These are phyloP conservation scores for Melanostigma gelatinosum DNA, from an alignment of 2,113 vertebrate species.

Conservation along the genomic window DNA sequence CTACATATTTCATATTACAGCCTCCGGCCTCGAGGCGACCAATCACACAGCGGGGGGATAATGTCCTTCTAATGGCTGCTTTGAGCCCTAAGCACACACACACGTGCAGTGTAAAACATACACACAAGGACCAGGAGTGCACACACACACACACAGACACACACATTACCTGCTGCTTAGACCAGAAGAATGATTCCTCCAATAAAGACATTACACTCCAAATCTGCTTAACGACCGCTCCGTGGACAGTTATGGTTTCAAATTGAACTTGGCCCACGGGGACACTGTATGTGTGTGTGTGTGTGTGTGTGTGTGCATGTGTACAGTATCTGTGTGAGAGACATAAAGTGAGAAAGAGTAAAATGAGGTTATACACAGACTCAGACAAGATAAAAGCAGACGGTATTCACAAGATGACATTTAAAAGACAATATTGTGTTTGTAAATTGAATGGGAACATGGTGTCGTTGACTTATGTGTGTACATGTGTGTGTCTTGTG, in stretches of 20 bases:
- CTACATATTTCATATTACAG: conserved; percentile 80
- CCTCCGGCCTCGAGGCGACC: conserved; percentile 65
- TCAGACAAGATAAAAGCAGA: conserved; percentile 45
- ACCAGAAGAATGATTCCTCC: conserved; percentile 80
- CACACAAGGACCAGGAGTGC: conserved; percentile 19
- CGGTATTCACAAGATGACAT: conserved; percentile 36
- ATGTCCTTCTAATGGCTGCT: conserved; percentile 77
- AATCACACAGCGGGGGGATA: conserved; percentile 69
- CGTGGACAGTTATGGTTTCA: conserved; percentile 82
- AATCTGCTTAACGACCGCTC: conserved; percentile 81
- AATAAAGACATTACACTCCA: conserved; percentile 84
- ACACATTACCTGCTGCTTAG: conserved; percentile 76
- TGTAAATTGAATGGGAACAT: conserved; percentile 8
- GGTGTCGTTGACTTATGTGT: conserved; percentile 5
- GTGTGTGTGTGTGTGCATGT: conserved; percentile 26
- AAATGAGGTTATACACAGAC: conserved; percentile 54
- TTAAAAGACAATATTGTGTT: conserved; percentile 41
- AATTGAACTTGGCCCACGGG: conserved; percentile 80
- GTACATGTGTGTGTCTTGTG: not conserved
- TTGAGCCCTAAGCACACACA: conserved; percentile 49
- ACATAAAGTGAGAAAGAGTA: conserved; percentile 35
- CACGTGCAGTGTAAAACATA: conserved; percentile 27
- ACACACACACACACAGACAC: conserved; percentile 45
- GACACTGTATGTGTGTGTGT: conserved; percentile 41
- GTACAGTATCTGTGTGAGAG: conserved; percentile 36